Percentiles rank a stretch among this genome's conserved stretches.
Evolutionary conservation across 2,888 invertebrate species (phyloP).

Genomic region (Trachelus troglodyta): DNA sequence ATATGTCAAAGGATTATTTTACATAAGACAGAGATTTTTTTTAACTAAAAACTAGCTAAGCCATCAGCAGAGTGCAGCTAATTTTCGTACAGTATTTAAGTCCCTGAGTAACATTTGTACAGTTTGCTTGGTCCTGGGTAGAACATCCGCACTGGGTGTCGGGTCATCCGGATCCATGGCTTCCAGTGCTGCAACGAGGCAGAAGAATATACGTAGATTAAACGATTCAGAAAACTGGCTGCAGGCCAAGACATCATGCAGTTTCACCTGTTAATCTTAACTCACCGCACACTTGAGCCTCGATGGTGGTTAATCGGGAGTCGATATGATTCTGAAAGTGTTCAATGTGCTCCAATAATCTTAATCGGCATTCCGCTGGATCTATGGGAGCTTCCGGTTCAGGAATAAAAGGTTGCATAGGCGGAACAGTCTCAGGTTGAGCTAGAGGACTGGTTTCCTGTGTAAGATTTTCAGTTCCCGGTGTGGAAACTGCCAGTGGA

Average conservation of each 20-base stretch:
- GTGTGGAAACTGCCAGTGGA: conserved; percentile 1
- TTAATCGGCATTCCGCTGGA: conserved; percentile 80
- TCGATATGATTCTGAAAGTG: conserved; percentile 80
- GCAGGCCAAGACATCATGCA: neutral
- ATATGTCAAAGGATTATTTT: too few species aligned
- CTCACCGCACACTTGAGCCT: conserved; percentile 78
- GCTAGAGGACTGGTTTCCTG: neutral
- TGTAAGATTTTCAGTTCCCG: conserved; percentile 2
- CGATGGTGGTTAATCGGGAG: conserved; percentile 78
- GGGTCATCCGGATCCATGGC: conserved; percentile 74
- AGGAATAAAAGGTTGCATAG: conserved; percentile 69
- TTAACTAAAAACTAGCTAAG: neutral
- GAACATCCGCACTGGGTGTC: conserved; percentile 71
- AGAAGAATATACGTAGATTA: conserved; percentile 19
- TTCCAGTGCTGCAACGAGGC: conserved; percentile 68
- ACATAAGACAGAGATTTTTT: too few species aligned
- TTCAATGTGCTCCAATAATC: conserved; percentile 81
- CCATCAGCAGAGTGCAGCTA: conserved; percentile 69
- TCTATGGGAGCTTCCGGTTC: conserved; percentile 87
- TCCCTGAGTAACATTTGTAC: conserved; percentile 81
- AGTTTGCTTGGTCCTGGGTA: conserved; percentile 78
- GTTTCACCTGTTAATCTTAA: conserved; percentile 26
- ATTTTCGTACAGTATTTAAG: conserved; percentile 76
- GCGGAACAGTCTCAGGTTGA: conserved; percentile 9
- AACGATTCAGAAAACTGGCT: conserved; percentile 3